Conservation (phyloP, 2,888 invertebrate genomes). For the Agriotes lineatus region DNA sequence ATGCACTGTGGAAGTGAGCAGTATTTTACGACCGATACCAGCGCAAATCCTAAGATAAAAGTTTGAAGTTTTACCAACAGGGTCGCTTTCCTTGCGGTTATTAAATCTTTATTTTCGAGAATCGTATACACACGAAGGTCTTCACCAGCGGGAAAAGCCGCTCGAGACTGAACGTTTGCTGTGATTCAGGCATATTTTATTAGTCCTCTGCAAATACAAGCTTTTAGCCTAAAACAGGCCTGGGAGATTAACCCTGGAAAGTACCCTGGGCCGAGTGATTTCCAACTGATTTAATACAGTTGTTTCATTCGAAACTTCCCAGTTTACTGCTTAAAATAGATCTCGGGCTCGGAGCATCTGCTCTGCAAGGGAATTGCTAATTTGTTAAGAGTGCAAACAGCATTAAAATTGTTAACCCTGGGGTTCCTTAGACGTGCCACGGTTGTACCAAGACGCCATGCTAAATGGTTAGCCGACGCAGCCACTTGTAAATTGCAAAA, state of each 20-base stretch:
- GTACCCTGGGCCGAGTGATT: slow-evolving; percentile 37
- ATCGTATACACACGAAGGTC: slow-evolving; percentile 10
- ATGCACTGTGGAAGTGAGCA: too few species aligned
- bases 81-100: slow-evolving; percentile 1
- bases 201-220: slow-evolving; percentile 42
- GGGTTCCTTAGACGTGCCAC: neutral
- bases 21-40: neutral
- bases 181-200: slow-evolving; percentile 40
- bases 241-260: slow-evolving; percentile 40
- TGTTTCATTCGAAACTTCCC: slow-evolving; percentile 39
- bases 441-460: neutral
- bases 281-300: slow-evolving; percentile 43
- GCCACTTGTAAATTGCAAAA: too few species aligned
- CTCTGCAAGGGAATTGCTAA: slow-evolving; percentile 34
- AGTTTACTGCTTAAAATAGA: slow-evolving; percentile 40
- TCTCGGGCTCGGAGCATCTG: slow-evolving; percentile 31
- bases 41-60: neutral
- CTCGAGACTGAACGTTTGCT: slow-evolving; percentile 23
- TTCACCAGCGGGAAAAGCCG: slow-evolving; percentile 11
- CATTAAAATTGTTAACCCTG: slow-evolving; percentile 31
- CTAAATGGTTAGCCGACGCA: neutral
- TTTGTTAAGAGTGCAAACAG: slow-evolving; percentile 35
- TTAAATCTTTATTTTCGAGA: slow-evolving; percentile 9
- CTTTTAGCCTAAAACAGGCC: slow-evolving; percentile 39
- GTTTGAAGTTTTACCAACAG: neutral